These are phyloP conservation scores for Illadopsis cleaveri DNA, from an alignment of 2,113 vertebrate species.

Conservation along the genomic window DNA sequence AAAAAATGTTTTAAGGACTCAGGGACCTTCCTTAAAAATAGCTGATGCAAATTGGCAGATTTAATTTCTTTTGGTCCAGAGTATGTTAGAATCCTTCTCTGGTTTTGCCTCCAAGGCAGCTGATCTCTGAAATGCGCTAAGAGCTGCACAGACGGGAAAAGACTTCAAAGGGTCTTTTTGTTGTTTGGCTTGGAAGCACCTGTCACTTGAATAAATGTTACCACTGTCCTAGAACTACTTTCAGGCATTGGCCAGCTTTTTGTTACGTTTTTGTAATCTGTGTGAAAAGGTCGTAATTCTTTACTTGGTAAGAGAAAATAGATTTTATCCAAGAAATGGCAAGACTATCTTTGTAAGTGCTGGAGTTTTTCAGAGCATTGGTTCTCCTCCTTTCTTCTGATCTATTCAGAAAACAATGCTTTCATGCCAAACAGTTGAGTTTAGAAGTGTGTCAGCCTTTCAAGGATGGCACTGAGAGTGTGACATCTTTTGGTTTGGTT, in stretches of 20 bases:
- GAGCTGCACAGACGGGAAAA: neutral
- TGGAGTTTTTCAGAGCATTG: neutral
- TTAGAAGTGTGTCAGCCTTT: neutral
- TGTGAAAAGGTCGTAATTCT: neutral
- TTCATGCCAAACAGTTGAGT: neutral
- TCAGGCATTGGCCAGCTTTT: neutral
- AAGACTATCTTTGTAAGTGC: neutral
- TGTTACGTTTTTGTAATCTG: neutral
- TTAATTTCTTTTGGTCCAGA: neutral
- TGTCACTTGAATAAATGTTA: neutral
- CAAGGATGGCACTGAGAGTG: neutral
- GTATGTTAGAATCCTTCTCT: neutral
- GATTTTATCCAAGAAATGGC: neutral
- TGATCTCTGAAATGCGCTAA: neutral
- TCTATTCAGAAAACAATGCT: neutral
- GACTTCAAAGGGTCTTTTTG: neutral
- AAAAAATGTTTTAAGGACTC: neutral
- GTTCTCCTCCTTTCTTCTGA: neutral
- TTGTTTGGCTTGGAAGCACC: neutral
- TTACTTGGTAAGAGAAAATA: neutral
- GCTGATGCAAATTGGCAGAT: neutral
- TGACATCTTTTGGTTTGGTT: neutral
- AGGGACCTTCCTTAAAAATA: neutral
- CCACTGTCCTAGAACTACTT: neutral
- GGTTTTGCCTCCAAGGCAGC: neutral